Conservation (phyloP, 2,113 vertebrate genomes). For the Chroicocephalus ridibundus region DNA sequence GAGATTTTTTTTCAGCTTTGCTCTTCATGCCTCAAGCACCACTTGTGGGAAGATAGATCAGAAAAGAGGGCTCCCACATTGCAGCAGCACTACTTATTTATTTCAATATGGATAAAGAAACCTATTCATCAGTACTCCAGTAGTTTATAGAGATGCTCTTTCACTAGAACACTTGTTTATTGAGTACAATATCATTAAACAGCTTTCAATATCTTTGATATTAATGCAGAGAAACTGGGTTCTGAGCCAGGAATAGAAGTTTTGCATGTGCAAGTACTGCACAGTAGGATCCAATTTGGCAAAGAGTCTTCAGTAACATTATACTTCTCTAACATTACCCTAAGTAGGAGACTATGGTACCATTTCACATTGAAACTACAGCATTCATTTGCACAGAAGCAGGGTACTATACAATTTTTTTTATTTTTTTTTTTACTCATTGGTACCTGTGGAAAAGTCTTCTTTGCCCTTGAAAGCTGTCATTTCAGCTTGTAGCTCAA, state of each 20-base stretch:
- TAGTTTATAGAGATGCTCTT: not conserved
- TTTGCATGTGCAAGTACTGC: not conserved
- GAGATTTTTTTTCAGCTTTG: not conserved
- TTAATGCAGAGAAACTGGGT: not conserved
- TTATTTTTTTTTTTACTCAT: not conserved
- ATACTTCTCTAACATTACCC: not conserved
- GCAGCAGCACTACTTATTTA: not conserved
- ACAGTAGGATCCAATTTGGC: not conserved
- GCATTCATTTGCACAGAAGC: not conserved
- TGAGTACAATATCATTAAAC: not conserved
- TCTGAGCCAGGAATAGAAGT: not conserved
- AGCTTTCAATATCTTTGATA: not conserved
- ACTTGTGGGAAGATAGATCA: not conserved
- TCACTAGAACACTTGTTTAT: not conserved
- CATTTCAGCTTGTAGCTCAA: not conserved
- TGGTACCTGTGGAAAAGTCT: not conserved
- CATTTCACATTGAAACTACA: not conserved
- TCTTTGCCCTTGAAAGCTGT: constrained; percentile 15
- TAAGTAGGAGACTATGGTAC: not conserved
- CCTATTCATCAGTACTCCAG: not conserved
- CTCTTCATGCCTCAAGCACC: not conserved
- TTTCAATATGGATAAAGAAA: not conserved
- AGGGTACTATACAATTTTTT: not conserved
- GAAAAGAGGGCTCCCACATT: not conserved
- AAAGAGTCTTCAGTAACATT: not conserved